Percentiles rank a stretch among this genome's conserved stretches.
Conservation (phyloP, 2,113 vertebrate species). For the Aspiorhynchus laticeps region DNA sequence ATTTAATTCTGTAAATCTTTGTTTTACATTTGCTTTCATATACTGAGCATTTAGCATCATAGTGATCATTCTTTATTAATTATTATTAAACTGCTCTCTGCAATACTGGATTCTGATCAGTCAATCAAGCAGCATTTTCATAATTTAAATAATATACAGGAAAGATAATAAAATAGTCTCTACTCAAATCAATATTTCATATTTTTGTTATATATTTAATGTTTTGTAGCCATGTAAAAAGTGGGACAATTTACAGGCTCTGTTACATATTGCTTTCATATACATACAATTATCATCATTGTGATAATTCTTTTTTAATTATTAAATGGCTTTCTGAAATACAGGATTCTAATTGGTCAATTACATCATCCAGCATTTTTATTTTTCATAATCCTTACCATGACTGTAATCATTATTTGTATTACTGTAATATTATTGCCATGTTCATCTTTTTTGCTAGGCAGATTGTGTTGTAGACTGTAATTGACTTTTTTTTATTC, state of each 20-base stretch:
- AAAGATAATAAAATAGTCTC: too few relatives aligned
- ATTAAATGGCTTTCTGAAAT: too few relatives aligned
- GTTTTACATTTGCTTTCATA: not conserved
- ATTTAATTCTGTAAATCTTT: not conserved
- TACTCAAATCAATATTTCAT: too few relatives aligned
- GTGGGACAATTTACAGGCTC: not conserved
- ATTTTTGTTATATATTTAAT: not conserved
- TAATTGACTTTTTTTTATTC: not conserved
- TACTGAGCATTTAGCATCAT: not conserved
- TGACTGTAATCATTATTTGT: not conserved
- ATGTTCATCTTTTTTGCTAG: not conserved
- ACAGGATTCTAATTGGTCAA: not conserved
- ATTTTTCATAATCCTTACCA: not conserved
- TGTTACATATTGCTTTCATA: too few relatives aligned
- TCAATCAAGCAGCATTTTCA: not conserved
- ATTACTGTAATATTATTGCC: not conserved
- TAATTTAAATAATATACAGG: not conserved
- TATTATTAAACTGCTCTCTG: not conserved
- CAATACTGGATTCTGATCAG: not conserved
- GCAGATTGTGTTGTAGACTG: not conserved
- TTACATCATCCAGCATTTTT: not conserved
- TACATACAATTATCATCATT: too few relatives aligned
- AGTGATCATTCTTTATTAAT: not conserved
- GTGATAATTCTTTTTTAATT: too few relatives aligned
- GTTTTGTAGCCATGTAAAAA: not conserved